Evolutionary conservation across 2,888 invertebrate genomes (phyloP).

Genomic region (Dione vanillae): DNA sequence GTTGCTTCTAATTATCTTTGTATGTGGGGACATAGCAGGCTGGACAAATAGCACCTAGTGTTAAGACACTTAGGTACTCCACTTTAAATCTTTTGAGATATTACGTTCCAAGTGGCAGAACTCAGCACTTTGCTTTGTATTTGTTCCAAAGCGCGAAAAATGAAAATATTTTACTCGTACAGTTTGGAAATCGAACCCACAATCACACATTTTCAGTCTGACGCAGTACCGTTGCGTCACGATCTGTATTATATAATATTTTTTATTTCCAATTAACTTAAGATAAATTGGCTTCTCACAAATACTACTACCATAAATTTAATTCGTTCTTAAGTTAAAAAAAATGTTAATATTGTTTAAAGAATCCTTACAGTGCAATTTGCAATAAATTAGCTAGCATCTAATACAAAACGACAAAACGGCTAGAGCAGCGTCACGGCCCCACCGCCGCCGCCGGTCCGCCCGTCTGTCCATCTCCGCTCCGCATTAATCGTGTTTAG

Average conservation of each 20-base stretch:
- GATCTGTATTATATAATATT: neutral
- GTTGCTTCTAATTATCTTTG: too few relatives aligned
- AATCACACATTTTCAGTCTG: too few relatives aligned
- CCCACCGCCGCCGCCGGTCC: slow-evolving; percentile 55
- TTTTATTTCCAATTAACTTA: neutral
- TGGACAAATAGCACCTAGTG: too few relatives aligned
- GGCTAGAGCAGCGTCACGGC: slow-evolving; percentile 70
- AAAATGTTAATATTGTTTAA: slow-evolving; percentile 39
- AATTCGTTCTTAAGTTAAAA: slow-evolving; percentile 15
- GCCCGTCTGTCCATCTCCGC: slow-evolving; percentile 80
- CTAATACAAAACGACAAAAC: slow-evolving; percentile 84
- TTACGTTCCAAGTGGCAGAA: too few relatives aligned
- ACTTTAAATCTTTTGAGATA: too few relatives aligned
- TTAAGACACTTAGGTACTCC: too few relatives aligned
- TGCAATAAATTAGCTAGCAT: slow-evolving; percentile 82
- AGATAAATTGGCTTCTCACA: slow-evolving; percentile 25
- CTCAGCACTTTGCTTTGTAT: too few relatives aligned
- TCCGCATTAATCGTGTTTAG: slow-evolving; percentile 85
- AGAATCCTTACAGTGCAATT: slow-evolving; percentile 70
- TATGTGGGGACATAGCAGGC: too few relatives aligned
- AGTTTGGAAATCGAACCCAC: too few relatives aligned
- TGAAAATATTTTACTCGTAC: too few relatives aligned
- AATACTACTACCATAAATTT: slow-evolving; percentile 2
- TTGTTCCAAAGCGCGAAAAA: too few relatives aligned
- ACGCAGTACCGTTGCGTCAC: too few relatives aligned